Conservation (phyloP, 2,113 vertebrate genomes). For the Pogonocichla stellata region DNA sequence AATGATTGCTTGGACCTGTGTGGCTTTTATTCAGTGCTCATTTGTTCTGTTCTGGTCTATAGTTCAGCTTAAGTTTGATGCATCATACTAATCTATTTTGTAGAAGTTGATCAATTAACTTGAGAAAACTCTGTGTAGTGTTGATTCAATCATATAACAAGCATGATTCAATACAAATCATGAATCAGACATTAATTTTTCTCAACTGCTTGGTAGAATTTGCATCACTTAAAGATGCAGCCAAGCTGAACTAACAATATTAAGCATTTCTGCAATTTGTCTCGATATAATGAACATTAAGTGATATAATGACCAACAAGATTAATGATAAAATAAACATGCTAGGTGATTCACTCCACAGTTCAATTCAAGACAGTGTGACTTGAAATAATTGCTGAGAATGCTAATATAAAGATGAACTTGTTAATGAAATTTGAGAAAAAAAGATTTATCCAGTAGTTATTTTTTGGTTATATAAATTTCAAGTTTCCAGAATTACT, state of each 20-base stretch:
- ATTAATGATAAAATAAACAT: conserved; percentile 77
- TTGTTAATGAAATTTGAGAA: neutral
- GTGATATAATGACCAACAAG: conserved; percentile 74
- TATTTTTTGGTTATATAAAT: neutral
- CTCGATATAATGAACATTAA: conserved; percentile 73
- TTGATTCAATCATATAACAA: conserved; percentile 76
- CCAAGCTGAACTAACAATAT: conserved; percentile 77
- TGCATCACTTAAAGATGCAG: conserved; percentile 70
- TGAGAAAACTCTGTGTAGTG: conserved; percentile 69
- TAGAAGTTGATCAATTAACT: conserved; percentile 77
- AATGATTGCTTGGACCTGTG: neutral
- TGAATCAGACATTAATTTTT: conserved; percentile 76
- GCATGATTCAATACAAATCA: conserved; percentile 77
- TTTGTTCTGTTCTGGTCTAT: conserved; percentile 23
- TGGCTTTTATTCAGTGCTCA: neutral
- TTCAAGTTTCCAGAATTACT: neutral
- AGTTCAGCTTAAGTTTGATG: conserved; percentile 63
- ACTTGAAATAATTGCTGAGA: neutral
- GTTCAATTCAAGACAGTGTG: neutral
- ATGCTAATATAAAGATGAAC: neutral
- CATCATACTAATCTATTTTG: conserved; percentile 71
- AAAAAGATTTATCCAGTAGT: neutral
- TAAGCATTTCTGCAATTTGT: conserved; percentile 76
- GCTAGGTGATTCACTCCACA: conserved; percentile 55
- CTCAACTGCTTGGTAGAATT: conserved; percentile 73